phyloP scores from a whole-genome alignment of 2,113 vertebrate genomes.

The Apaloderma vittatum region DNA sequence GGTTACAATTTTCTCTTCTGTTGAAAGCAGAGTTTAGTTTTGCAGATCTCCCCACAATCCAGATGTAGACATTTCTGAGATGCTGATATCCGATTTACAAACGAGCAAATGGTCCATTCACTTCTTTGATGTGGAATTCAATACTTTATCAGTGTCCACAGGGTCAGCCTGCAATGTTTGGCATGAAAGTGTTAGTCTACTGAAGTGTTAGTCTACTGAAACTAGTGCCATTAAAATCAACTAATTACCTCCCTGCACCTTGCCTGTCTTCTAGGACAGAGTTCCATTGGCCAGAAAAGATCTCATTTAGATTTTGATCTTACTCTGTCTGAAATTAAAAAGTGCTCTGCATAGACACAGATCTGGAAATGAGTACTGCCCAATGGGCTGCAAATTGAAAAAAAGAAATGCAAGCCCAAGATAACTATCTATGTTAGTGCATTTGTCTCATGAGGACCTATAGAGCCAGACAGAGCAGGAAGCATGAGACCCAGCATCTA shows the following conservation, averaged over 20 bases:
- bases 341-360: background rate
- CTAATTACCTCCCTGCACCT: background rate
- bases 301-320: background rate
- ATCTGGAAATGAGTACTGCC: background rate
- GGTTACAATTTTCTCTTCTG: background rate
- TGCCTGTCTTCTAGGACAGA: background rate
- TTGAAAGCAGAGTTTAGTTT: background rate
- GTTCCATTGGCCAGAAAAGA: background rate
- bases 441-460: background rate
- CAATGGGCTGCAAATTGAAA: background rate
- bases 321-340: background rate
- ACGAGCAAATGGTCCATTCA: background rate
- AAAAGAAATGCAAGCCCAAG: background rate
- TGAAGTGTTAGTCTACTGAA: background rate
- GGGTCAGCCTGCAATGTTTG: background rate
- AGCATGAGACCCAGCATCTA: background rate
- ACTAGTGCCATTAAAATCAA: background rate
- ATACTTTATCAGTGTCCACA: background rate
- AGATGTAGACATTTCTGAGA: background rate
- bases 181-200: background rate
- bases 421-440: background rate
- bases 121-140: background rate
- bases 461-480: background rate
- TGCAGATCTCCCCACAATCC: background rate
- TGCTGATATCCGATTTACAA: background rate